A percentile compares a stretch with the other conserved stretches of the same genome.
These are phyloP conservation scores for Emys orbicularis DNA, from an alignment of 2,797 vertebrate species.

Conservation along the genomic window DNA sequence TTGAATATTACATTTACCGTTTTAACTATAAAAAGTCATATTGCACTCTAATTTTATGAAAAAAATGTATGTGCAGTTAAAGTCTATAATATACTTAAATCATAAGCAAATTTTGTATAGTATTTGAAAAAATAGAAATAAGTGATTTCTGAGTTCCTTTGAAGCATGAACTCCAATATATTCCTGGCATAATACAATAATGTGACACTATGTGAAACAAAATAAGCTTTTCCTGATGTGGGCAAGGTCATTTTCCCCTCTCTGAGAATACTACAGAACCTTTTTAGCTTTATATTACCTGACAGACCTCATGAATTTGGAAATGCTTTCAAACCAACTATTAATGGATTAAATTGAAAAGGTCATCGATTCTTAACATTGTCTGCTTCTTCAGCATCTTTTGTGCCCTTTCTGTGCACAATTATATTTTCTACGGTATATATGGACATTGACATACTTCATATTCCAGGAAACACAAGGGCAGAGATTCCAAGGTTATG, in stretches of 20 bases:
- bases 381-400: not conserved
- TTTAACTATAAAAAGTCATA: rapidly evolving
- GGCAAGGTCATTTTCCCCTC: not conserved
- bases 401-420: not conserved
- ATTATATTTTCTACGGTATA: not conserved
- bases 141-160: not conserved
- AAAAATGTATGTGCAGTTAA: rapidly evolving
- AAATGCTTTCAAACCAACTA: constrained; percentile 8
- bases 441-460: not conserved
- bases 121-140: not conserved
- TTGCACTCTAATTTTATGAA: constrained; percentile 8
- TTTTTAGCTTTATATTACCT: not conserved
- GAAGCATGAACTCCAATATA: not conserved
- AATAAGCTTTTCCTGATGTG: not conserved
- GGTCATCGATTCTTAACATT: not conserved
- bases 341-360: not conserved
- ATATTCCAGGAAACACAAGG: not conserved
- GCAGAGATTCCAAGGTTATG: not conserved
- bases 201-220: not conserved
- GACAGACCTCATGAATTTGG: not conserved
- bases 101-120: not conserved
- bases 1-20: rapidly evolving
- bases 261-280: not conserved
- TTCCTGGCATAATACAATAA: not conserved
- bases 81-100: not conserved